Evolutionary conservation across 2,113 vertebrate genomes (phyloP).

Genomic region (Pristiophorus japonicus): DNA sequence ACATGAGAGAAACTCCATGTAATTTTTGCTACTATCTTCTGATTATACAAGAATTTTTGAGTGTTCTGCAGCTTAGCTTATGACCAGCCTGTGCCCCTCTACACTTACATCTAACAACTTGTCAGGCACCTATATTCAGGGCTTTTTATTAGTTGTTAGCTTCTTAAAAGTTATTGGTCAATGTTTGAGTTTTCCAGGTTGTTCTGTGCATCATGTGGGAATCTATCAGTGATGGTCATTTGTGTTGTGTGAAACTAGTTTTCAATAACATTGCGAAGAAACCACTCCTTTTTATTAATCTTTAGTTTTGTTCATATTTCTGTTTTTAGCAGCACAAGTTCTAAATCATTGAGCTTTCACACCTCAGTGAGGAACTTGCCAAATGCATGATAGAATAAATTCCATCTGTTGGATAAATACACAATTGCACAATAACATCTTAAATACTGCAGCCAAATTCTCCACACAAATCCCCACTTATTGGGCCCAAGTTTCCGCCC

Average conservation of each 20-base stretch:
- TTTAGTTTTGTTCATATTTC: background rate
- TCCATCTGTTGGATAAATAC: background rate
- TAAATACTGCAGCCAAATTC: background rate
- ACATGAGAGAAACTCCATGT: background rate
- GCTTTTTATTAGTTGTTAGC: background rate
- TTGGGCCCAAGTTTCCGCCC: too few species aligned
- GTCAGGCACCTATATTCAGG: background rate
- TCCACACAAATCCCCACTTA: background rate
- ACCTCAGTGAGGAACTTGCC: background rate
- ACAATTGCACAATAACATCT: background rate
- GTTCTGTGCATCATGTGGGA: background rate
- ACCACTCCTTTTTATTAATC: background rate
- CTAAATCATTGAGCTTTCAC: background rate
- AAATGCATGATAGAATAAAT: background rate
- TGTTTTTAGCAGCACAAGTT: background rate
- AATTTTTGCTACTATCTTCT: background rate
- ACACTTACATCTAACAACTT: background rate
- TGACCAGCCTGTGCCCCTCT: background rate
- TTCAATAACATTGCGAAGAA: background rate
- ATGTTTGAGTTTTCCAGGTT: background rate
- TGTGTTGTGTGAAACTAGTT: background rate
- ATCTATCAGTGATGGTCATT: background rate
- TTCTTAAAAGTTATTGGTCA: background rate
- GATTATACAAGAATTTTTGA: background rate
- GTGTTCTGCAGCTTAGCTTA: background rate